These are phyloP conservation scores for Ciconia boyciana DNA, from an alignment of 2,113 vertebrate species.

Conservation along the genomic window DNA sequence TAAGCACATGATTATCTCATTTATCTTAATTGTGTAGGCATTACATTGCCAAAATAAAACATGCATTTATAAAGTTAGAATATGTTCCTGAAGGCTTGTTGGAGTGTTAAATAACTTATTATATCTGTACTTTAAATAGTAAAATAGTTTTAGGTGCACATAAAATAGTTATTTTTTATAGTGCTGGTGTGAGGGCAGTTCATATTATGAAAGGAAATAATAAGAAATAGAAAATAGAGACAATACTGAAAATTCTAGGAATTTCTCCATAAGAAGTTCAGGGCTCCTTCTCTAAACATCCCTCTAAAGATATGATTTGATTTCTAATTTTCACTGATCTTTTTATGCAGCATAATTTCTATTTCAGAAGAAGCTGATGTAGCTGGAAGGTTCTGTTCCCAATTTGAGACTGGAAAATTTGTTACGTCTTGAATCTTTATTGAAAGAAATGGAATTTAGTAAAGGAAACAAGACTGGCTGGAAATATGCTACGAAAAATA, in stretches of 20 bases:
- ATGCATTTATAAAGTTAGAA: conserved; percentile 13
- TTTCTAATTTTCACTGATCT: background rate
- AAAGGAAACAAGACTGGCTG: background rate
- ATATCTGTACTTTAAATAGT: background rate
- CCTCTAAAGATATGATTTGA: background rate
- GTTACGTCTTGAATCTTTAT: background rate
- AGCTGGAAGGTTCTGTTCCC: background rate
- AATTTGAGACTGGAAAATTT: background rate
- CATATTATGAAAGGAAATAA: background rate
- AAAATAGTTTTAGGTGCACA: too few relatives aligned
- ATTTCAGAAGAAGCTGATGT: background rate
- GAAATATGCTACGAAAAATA: background rate
- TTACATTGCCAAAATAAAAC: conserved; percentile 36
- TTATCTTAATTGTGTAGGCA: conserved; percentile 42
- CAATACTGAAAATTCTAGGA: background rate
- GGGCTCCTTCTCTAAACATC: background rate
- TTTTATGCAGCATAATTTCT: background rate
- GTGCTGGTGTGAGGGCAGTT: background rate
- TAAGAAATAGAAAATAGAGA: background rate
- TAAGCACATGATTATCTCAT: background rate
- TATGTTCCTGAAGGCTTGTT: background rate
- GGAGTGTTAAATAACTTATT: background rate
- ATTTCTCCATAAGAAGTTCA: background rate
- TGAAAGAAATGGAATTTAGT: background rate
- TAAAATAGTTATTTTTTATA: background rate